Conservation (phyloP, 2,113 vertebrate species). For the Melospiza melodia region DNA sequence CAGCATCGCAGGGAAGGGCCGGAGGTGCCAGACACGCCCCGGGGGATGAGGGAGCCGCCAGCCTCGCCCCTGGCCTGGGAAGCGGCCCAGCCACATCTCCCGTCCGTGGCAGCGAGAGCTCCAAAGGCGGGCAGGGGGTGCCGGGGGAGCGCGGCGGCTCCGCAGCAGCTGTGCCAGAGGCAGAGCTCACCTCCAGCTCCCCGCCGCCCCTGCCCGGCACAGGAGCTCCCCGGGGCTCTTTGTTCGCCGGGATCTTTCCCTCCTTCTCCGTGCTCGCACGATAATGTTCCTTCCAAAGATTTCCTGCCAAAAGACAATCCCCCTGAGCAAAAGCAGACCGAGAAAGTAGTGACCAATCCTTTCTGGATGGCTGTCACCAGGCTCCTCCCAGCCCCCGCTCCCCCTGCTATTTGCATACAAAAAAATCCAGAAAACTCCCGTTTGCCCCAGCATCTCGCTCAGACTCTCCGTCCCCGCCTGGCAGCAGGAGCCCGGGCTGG, state of each 20-base stretch:
- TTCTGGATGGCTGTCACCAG: constrained; percentile 59
- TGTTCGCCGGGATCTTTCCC: background rate
- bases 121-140: fast-evolving
- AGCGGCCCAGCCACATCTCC: background rate
- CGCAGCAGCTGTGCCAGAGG: background rate
- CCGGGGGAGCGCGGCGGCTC: background rate
- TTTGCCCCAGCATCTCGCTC: constrained; percentile 53
- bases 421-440: constrained; percentile 70
- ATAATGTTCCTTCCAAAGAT: constrained; percentile 21
- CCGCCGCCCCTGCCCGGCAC: background rate
- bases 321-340: constrained; percentile 45
- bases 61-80: background rate
- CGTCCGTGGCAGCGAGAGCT: background rate
- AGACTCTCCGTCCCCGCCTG: constrained; percentile 44
- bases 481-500: constrained; percentile 19
- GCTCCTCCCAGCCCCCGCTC: constrained; percentile 77
- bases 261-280: background rate
- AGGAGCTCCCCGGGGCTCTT: background rate
- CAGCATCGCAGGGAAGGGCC: background rate
- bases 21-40: background rate
- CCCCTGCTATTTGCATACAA: constrained; percentile 76
- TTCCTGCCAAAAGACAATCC: constrained; percentile 65
- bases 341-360: constrained; percentile 72
- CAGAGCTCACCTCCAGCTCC: background rate
- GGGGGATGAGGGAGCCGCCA: background rate